phyloP scores from a whole-genome alignment of 1,140 invertebrate genomes.

The Drosophila kurseongensis region DNA sequence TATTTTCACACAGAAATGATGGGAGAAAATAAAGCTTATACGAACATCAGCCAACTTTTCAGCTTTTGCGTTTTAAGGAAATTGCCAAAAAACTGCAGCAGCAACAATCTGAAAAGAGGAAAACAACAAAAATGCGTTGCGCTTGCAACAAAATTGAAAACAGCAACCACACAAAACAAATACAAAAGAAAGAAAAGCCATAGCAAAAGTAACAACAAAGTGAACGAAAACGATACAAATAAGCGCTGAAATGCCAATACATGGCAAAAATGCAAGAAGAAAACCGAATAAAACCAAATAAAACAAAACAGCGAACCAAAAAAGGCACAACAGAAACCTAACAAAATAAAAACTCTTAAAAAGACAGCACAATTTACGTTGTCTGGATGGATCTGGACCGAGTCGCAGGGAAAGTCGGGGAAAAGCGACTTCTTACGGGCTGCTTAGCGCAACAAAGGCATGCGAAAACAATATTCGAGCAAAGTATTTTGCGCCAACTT shows the following conservation, averaged over 20 bases:
- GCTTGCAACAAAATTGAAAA: constrained; percentile 65
- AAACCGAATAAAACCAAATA: constrained; percentile 34
- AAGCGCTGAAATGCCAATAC: constrained; percentile 80
- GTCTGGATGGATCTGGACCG: constrained; percentile 14
- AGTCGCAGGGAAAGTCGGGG: neutral
- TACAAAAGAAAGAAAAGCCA: constrained; percentile 27
- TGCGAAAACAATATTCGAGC: constrained; percentile 79
- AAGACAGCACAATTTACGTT: constrained; percentile 76
- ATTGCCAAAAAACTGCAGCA: constrained; percentile 62
- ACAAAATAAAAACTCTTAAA: constrained; percentile 70
- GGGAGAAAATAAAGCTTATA: constrained; percentile 35
- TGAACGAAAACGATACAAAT: constrained; percentile 79
- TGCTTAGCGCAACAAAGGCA: constrained; percentile 78
- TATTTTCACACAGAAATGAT: constrained; percentile 27
- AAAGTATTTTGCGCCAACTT: constrained; percentile 80
- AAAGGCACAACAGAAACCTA: constrained; percentile 38
- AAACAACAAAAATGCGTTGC: constrained; percentile 55
- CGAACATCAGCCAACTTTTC: constrained; percentile 65
- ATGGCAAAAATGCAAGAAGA: constrained; percentile 61
- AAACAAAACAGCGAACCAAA: constrained; percentile 20
- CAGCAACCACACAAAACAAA: constrained; percentile 60
- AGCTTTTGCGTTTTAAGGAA: constrained; percentile 76
- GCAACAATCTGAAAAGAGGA: constrained; percentile 31
- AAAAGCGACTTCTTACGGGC: constrained; percentile 51
- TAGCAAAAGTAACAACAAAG: constrained; percentile 68